Percentiles rank a stretch among this genome's conserved stretches.
Evolutionary conservation across 2,888 invertebrate genomes (phyloP).

Genomic region (Cheilosia scutellata): DNA sequence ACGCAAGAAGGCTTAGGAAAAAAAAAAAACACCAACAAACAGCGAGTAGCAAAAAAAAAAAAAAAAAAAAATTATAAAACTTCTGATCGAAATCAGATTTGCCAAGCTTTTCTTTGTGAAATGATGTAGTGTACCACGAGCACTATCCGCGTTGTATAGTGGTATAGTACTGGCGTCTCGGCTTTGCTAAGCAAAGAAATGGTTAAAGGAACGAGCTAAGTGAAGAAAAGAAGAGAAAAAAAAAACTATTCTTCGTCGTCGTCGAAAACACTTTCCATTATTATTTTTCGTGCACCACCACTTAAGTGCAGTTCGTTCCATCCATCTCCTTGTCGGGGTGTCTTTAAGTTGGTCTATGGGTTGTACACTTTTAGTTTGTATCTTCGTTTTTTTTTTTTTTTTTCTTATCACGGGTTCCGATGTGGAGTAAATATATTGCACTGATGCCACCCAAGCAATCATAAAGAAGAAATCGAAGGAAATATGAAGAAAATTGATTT

Average conservation of each 20-base stretch:
- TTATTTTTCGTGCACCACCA: slow-evolving; percentile 75
- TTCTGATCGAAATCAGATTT: slow-evolving; percentile 72
- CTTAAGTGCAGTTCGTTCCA: slow-evolving; percentile 73
- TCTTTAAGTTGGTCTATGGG: slow-evolving; percentile 49
- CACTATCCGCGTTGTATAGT: slow-evolving; percentile 5
- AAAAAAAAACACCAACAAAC: slow-evolving; percentile 27
- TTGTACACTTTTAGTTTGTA: slow-evolving; percentile 49
- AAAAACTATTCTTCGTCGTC: slow-evolving; percentile 40
- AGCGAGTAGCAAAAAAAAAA: not conserved
- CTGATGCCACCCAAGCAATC: slow-evolving; percentile 63
- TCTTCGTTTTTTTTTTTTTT: slow-evolving; percentile 4
- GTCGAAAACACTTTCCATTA: slow-evolving; percentile 74
- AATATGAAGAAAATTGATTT: slow-evolving; percentile 75
- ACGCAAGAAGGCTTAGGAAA: not conserved
- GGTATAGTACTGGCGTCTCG: slow-evolving; percentile 12
- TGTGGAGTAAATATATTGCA: slow-evolving; percentile 42
- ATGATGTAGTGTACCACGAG: slow-evolving; percentile 56
- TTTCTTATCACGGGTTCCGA: slow-evolving; percentile 44
- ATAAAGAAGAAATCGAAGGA: slow-evolving; percentile 62
- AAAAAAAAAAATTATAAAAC: slow-evolving; percentile 44
- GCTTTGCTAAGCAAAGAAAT: slow-evolving; percentile 54
- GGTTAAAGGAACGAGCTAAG: slow-evolving; percentile 40
- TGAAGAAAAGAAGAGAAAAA: slow-evolving; percentile 15
- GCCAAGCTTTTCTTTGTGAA: slow-evolving; percentile 43
- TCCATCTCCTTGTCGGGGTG: slow-evolving; percentile 41